Base-by-base conservation (phyloP, 2,797 vertebrate genomes). In the Poliocrania exsul region DNA sequence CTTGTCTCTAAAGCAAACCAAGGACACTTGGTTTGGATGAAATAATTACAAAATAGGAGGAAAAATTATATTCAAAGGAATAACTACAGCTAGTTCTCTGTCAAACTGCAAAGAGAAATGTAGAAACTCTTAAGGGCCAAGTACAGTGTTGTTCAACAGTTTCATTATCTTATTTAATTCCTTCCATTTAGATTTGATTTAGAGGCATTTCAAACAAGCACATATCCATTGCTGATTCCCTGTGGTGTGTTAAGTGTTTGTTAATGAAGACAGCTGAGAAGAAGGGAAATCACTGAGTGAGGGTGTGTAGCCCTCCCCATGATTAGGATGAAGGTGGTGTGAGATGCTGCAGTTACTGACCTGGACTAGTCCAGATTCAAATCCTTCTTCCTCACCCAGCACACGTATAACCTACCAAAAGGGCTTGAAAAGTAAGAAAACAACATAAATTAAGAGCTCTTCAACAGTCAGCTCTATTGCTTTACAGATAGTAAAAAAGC, bases 1-100 rank as follows among this genome's bases (percentile, higher is more conserved):
- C 44, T 92, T 92, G 37, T 82, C 83, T 90, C 31, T 61, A 74
- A 91, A 90, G 44, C 40, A 84, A 90, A 57, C 35, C n/a, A 75
- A 90, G 86, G 31, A 62, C 31, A 23, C 24, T 90, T 90, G 25
- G 19, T 79, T 77, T 91, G 54, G 50, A 69, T 84, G 8, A 84
- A 90, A 92, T 85, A 10, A 49, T 61, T 73, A 64, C 25, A 56
- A 91, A 92, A 65, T 47, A 70, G 56, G 33, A 75, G 38, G 13
- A 79, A 88, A 94, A 88, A 51, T 8, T 11, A 13, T 28, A 74
- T 78, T 81, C 13, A 33, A 58, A 81, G 7, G 83, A 60, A 56
- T 73, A 75, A 80, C 24, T 56, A 25, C 42, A 49, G 10, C 31
- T 86, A 65, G 62, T 69, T 92, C n/a, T 92, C 62, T 75, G 77